Evolutionary conservation across 2,888 invertebrate species (phyloP), one percentile per base, ranked within the genome.

Genomic region (Xestoiulus laeticollis): DNA sequence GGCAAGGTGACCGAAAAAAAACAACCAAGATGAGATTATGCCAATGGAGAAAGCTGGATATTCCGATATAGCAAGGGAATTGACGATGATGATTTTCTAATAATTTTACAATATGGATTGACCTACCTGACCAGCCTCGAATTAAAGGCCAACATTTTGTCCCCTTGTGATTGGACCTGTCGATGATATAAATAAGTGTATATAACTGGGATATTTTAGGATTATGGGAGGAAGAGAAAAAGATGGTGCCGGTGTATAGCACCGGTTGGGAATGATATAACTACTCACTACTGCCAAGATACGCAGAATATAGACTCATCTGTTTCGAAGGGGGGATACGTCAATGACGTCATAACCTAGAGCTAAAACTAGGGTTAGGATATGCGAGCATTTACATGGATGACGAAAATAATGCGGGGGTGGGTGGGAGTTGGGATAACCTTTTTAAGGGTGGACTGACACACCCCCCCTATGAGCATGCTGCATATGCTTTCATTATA

Each of bases 111-210:
- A n/a, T n/a, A 38, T 38, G 5, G 38, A 38, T 4, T 6, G 59
- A 68, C 59, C 59, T 68, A 68, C 59, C 59, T 68, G 59, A 68
- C 22, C 59, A 68, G 59, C 59, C 59, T 22, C 22, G 59, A 68
- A 68, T 68, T 68, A 8, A 68, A 19, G 59, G 59, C 59, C 59
- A 68, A 68, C 59, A 68, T 68, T 22, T n/a, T 22, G 22, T 2
- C 14, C 16, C 48, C 33, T 38, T 38, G 38, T 38, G 38, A 8
- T 38, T 38, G 38, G 48, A n/a, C 48, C 59, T 5, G 59, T 5
- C 22, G 59, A 26, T 19, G 59, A 68, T 68, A 5, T 38, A 68
- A 22, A 68, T n/a, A n/a, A n/a, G n/a, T n/a, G n/a, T 68, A 10
- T 10, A 6, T 26, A 8, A 68, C 22, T 68, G 38, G 5, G 38